Evolutionary conservation across 1,140 invertebrate species (phyloP), one percentile per base, ranked within the genome.

Genomic region (Drosophila yakuba): DNA sequence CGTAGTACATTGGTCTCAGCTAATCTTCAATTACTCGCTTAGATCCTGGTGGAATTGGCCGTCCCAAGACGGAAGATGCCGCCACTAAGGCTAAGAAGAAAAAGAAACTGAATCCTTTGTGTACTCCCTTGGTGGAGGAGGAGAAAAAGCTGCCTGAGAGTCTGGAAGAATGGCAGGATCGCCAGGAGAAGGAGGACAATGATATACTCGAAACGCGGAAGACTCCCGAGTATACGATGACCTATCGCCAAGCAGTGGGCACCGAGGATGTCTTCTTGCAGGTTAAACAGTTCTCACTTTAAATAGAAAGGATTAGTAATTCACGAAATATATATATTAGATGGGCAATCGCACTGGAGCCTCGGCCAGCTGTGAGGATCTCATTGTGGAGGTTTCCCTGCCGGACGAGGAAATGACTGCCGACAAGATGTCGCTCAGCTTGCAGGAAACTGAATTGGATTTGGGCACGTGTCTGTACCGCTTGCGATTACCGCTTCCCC

Each of bases 241-340:
- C 95, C 80, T 98, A 97, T 90, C 95, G 96, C 77, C 97, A 98
- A 92, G 94, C 95, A 51, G 96, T 98, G 2, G 95, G 95, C 10
- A 94, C 97, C 1, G 97, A 97, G 92, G 97, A 98, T 91, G 94
- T 98, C 38, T 98, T 95, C 93, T 93, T 98, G 50, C 96, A 97
- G 92, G 96, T 96, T 45, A 39, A 45, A 41, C 6, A 36, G 0
- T 14, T 0, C 1, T 2, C 11, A 0, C 4, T 7, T 10, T n/a
- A 1, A 7, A n/a, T 32, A 32, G 8, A 8, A 32, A 3, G n/a
- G 4, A 43, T 45, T 25, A 47, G 25, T 51, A 71, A 57, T 1
- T n/a, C n/a, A n/a, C n/a, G n/a, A 36, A 17, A 20, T 12, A 1
- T 55, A 2, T 7, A 7, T 6, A 11, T 15, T 12, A 97, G 96